Percentiles rank a stretch among this genome's conserved stretches.
These are phyloP conservation scores for Papilio machaon DNA, from an alignment of 1,140 invertebrate species.

Conservation along the genomic window DNA sequence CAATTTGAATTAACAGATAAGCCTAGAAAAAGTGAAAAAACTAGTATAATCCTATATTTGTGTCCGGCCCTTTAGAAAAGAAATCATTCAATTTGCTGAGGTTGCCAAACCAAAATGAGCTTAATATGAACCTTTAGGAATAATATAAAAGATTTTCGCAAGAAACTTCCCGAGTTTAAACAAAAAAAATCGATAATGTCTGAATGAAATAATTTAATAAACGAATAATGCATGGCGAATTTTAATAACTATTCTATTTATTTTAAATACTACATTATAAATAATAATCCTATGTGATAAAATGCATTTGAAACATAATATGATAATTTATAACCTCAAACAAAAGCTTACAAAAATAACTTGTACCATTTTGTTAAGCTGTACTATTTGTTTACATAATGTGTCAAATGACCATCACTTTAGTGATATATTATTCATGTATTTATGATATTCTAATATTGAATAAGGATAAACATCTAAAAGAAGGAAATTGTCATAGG, in stretches of 20 bases:
- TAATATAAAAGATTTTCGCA: neutral
- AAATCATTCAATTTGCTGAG: neutral
- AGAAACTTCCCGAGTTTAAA: neutral
- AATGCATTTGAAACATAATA: neutral
- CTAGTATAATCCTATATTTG: neutral
- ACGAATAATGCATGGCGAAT: neutral
- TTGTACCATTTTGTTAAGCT: constrained; percentile 8
- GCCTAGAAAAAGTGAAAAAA: neutral
- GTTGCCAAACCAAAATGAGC: neutral
- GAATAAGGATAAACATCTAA: constrained; percentile 61
- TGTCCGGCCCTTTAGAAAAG: neutral
- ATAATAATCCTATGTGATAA: neutral
- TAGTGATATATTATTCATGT: constrained; percentile 49
- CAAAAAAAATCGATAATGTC: neutral
- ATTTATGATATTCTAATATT: constrained; percentile 49
- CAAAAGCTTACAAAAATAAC: neutral
- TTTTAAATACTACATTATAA: neutral
- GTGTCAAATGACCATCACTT: constrained; percentile 38
- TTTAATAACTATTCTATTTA: neutral
- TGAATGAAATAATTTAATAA: neutral
- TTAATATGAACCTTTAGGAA: neutral
- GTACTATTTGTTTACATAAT: constrained; percentile 13
- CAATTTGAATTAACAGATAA: neutral
- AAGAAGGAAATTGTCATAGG: constrained; percentile 57
- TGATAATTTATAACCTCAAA: neutral